Conservation (phyloP, 1,140 invertebrate genomes). For the Scylla paramamosain region DNA sequence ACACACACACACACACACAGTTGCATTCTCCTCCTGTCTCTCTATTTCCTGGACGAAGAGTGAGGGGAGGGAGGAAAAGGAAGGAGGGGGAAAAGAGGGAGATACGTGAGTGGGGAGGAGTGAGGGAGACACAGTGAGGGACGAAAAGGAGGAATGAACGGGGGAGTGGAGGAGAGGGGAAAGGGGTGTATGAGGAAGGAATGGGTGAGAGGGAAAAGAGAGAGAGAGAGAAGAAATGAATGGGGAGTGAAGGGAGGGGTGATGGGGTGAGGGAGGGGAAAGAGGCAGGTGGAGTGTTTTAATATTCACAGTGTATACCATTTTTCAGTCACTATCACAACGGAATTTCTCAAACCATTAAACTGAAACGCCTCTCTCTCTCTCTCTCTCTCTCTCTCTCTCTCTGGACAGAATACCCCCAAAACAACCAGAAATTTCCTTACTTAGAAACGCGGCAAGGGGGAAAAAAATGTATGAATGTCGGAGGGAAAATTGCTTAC, state of each 20-base stretch:
- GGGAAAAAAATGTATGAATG: not conserved
- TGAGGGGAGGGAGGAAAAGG: no score
- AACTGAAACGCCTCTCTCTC: not conserved
- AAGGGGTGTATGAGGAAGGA: not conserved
- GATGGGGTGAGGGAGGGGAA: not conserved
- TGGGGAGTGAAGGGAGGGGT: not conserved
- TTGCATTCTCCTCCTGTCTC: no score
- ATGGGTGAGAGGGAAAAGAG: not conserved
- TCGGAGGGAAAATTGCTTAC: not conserved
- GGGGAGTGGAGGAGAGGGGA: not conserved
- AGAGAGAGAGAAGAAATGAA: not conserved
- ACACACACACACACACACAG: no score
- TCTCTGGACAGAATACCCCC: not conserved
- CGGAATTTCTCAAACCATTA: not conserved
- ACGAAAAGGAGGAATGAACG: no score
- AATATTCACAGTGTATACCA: not conserved
- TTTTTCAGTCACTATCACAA: not conserved
- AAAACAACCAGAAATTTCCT: not conserved
- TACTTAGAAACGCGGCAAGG: not conserved
- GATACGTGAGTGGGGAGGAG: no score
- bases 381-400: constrained; percentile 26
- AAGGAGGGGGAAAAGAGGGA: no score
- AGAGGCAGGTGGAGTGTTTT: not conserved
- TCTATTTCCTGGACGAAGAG: no score
- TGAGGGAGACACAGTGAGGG: no score